Evolutionary conservation across 92 coral and sea anemone species (phyloP).

Genomic region (Palythoa heliodiscus): DNA sequence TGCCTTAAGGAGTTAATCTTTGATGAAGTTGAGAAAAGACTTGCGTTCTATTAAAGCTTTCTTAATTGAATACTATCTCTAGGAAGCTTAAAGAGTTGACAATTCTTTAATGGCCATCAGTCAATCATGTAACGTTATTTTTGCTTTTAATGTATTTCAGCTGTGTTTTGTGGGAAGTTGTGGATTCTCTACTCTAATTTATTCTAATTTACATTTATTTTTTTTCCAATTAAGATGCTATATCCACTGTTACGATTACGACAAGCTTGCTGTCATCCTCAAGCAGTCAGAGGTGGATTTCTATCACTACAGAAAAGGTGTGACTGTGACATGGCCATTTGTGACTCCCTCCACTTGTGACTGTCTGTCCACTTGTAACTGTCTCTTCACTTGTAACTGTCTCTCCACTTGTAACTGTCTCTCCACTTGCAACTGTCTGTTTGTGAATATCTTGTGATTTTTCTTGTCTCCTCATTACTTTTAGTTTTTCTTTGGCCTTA

Average conservation of each 20-base stretch:
- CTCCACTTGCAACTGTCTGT: not conserved
- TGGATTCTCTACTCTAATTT: not conserved
- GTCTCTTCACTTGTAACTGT: not conserved
- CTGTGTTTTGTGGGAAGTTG: not conserved
- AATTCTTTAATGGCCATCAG: too few species aligned
- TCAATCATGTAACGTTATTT: not conserved
- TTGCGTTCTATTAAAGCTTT: too few species aligned
- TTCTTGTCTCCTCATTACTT: not conserved
- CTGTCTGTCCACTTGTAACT: not conserved
- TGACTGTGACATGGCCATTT: not conserved
- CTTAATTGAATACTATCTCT: too few species aligned
- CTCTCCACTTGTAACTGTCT: not conserved
- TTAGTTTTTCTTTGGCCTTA: too few species aligned
- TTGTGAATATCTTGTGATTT: not conserved
- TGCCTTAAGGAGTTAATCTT: too few species aligned
- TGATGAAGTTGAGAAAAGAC: too few species aligned
- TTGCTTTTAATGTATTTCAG: not conserved
- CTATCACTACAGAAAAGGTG: constrained; percentile 93
- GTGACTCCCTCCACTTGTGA: not conserved
- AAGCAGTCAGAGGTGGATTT: constrained; percentile 94
- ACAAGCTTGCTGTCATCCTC: constrained; percentile 99
- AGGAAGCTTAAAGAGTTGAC: too few species aligned
- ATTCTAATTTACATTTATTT: not conserved
- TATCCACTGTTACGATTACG: constrained; percentile 86
- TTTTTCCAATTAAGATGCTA: constrained; percentile 65